A percentile compares a stretch with the other conserved stretches of the same genome.
Evolutionary conservation across 2,888 invertebrate species (phyloP).

Genomic region (Drosophila lacicola): DNA sequence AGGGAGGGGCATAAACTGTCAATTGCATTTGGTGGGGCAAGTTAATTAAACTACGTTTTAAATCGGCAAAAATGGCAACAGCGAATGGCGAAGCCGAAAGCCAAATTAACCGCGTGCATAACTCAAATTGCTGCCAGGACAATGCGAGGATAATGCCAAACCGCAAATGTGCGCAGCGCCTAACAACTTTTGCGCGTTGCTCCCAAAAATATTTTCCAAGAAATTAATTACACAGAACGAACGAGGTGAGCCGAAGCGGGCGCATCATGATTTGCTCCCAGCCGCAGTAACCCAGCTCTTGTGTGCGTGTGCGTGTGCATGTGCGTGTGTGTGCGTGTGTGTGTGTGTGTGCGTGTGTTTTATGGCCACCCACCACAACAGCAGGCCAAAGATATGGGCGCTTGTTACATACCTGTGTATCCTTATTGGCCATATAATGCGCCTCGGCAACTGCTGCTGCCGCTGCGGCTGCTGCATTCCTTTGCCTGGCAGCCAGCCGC

Average conservation of each 20-base stretch:
- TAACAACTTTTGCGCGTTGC: conserved; percentile 30
- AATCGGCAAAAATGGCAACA: conserved; percentile 15
- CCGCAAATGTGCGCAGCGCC: conserved; percentile 47
- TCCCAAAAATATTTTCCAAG: conserved; percentile 63
- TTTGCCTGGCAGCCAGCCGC: conserved; percentile 54
- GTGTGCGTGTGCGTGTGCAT: background rate
- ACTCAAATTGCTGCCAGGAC: conserved; percentile 51
- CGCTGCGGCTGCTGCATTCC: conserved; percentile 43
- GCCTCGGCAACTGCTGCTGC: conserved; percentile 12
- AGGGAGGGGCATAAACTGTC: conserved; percentile 16
- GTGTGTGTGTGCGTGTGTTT: conserved; percentile 39
- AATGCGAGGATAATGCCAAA: conserved; percentile 40
- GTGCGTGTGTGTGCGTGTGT: background rate
- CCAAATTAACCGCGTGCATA: conserved; percentile 68
- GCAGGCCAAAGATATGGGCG: conserved; percentile 49
- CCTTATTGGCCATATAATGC: conserved; percentile 75
- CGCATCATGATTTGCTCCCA: conserved; percentile 21
- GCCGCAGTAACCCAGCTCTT: background rate
- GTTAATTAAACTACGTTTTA: conserved; percentile 66
- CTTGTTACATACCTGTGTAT: conserved; percentile 48
- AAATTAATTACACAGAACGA: conserved; percentile 71
- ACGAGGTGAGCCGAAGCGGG: conserved; percentile 21
- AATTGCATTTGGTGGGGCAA: conserved; percentile 35
- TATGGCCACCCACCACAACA: conserved; percentile 52
- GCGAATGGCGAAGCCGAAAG: conserved; percentile 14